Conservation (phyloP, 2,113 vertebrate genomes). For the Zingel zingel region DNA sequence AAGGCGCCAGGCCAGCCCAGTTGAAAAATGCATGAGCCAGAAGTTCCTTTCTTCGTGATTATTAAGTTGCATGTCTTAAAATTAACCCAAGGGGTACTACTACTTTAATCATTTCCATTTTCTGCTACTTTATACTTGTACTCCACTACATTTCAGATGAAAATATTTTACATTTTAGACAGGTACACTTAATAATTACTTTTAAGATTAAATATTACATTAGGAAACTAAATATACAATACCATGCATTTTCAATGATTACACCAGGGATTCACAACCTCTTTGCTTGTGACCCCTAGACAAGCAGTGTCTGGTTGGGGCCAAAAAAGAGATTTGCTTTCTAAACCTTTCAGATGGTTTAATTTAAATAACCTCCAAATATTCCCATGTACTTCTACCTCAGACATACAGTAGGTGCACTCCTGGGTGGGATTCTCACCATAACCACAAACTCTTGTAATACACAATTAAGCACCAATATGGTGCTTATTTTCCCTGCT, state of each 20-base stretch:
- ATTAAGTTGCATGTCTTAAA: slow-evolving; percentile 33
- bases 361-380: not conserved
- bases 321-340: too few species aligned
- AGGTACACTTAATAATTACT: not conserved
- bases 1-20: slow-evolving; percentile 54
- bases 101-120: not conserved
- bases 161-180: not conserved
- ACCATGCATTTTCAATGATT: not conserved
- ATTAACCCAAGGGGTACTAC: not conserved
- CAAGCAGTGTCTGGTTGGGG: not conserved
- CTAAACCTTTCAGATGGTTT: too few species aligned
- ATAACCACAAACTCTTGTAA: slow-evolving; percentile 70
- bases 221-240: not conserved
- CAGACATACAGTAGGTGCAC: slow-evolving; percentile 22
- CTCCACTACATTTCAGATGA: not conserved
- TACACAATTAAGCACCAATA: slow-evolving; percentile 60
- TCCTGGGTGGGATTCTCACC: slow-evolving; percentile 60
- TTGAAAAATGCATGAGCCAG: slow-evolving; percentile 58
- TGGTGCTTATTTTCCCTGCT: slow-evolving; percentile 63
- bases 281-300: not conserved
- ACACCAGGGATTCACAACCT: too few species aligned
- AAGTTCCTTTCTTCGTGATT: slow-evolving; percentile 40
- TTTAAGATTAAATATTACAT: not conserved
- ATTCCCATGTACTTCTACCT: slow-evolving; percentile 1
- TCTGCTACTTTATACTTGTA: not conserved